Base-by-base conservation (phyloP, 1,140 invertebrate species). In the Acyrthosiphon pisum region DNA sequence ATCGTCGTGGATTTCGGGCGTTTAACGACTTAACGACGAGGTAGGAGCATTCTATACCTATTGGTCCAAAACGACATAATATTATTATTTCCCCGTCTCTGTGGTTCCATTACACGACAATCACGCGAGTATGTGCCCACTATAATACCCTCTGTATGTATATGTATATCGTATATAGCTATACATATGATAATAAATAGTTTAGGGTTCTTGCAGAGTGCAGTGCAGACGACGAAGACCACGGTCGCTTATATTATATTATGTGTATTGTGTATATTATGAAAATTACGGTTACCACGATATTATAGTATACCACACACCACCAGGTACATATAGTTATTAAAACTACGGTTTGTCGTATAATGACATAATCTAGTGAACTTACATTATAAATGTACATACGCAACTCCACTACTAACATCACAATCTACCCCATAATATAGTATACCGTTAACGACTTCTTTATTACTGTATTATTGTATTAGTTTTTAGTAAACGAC, bases 11-110 rank as follows among this genome's bases (percentile, higher is more conserved):
- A 50, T 92, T 86, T 86, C 48, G 91, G 81, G 91, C 76, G 48
- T 93, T 86, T 93, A 84, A 93, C 91, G 91, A 93, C 91, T 93
- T 93, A 93, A 93, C 91, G 91, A 93, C 91, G 91, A 93, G 89
- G 53, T 90, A 68, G 53, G 37, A 44, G 89, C 89, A 20, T 90
- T 90, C 68, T 48, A 44, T 90, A 90, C 89, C 35, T 44, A 68
- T 68, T n/a, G 89, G 53, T 68, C 26, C 37, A 44, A 44, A 90
- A 90, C 37, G 37, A 90, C 89, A 44, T 30, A 35, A 30, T 90
- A 60, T 68, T 90, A 60, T 68, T n/a, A 41, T 46, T 60, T 44
- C 37, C 53, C 26, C 23, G 37, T 89, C 50, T 41, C 88, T 14
- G 88, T 22, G 22, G 50, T 26, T 68, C 53, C 53, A 90, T 90